These are phyloP conservation scores for Agrochola macilenta DNA, from an alignment of 2,888 invertebrate genomes.

Conservation along the genomic window DNA sequence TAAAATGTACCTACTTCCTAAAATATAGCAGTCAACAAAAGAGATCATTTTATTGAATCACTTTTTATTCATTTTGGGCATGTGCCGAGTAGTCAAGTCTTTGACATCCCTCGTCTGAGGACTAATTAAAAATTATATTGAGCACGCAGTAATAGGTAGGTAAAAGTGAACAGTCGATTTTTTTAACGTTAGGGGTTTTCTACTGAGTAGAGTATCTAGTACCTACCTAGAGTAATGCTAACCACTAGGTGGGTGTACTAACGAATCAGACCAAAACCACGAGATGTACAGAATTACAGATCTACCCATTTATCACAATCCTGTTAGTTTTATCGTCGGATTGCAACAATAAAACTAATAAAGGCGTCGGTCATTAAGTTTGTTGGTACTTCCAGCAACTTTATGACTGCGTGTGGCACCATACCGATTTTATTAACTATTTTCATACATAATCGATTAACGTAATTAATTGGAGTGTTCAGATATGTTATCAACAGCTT, in stretches of 20 bases:
- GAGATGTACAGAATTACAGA: conserved; percentile 2
- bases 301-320: conserved; percentile 30
- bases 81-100: background rate
- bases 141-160: too few species aligned
- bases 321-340: conserved; percentile 53
- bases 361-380: conserved; percentile 57
- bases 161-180: background rate
- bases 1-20: background rate
- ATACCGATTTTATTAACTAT: conserved; percentile 50
- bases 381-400: conserved; percentile 41
- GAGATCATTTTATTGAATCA: background rate
- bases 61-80: conserved; percentile 2
- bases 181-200: background rate
- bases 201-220: background rate
- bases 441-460: conserved; percentile 50
- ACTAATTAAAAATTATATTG: conserved; percentile 4
- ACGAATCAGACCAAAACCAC: conserved; percentile 1
- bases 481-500: conserved; percentile 36
- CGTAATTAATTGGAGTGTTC: conserved; percentile 46
- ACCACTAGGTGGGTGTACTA: background rate
- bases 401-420: conserved; percentile 50
- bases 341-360: conserved; percentile 58
- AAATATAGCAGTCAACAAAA: background rate
- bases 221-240: background rate
- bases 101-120: background rate